phyloP scores from a whole-genome alignment of 1,140 invertebrate genomes.

The Branchinecta lynchi region DNA sequence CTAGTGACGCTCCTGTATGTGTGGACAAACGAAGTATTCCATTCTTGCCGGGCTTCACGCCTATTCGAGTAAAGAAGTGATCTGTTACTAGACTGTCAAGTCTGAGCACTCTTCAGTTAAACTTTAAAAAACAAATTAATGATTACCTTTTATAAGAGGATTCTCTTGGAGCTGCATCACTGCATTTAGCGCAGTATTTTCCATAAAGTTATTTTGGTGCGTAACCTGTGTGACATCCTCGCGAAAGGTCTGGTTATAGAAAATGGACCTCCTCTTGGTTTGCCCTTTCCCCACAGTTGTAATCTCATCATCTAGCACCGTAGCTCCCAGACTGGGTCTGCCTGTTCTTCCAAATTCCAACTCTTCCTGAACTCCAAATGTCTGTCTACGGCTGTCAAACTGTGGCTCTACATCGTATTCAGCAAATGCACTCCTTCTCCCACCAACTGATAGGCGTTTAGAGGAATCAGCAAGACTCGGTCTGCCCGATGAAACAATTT shows the following conservation, averaged over 20 bases:
- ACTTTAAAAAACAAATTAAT: too few relatives aligned
- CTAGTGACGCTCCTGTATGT: too few relatives aligned
- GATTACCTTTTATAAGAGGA: not conserved
- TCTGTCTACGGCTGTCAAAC: not conserved
- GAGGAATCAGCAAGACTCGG: too few relatives aligned
- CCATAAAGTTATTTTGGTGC: not conserved
- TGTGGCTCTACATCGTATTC: not conserved
- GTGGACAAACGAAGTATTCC: too few relatives aligned
- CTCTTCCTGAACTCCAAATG: too few relatives aligned
- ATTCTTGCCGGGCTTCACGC: too few relatives aligned
- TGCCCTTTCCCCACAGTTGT: not conserved
- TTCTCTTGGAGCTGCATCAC: not conserved
- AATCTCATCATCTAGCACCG: not conserved
- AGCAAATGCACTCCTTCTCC: not conserved
- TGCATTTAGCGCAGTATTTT: not conserved
- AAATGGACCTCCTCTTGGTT: not conserved
- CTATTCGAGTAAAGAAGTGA: too few relatives aligned
- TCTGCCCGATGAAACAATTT: not conserved
- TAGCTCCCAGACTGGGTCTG: not conserved
- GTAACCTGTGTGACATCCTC: not conserved
- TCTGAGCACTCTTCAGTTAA: too few relatives aligned
- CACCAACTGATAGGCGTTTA: too few relatives aligned
- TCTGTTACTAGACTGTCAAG: too few relatives aligned
- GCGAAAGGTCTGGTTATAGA: not conserved
- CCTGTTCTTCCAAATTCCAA: too few relatives aligned